These are phyloP conservation scores for Drosophila aff. DNA, from an alignment of 1,140 invertebrate genomes.

Conservation along the genomic window DNA sequence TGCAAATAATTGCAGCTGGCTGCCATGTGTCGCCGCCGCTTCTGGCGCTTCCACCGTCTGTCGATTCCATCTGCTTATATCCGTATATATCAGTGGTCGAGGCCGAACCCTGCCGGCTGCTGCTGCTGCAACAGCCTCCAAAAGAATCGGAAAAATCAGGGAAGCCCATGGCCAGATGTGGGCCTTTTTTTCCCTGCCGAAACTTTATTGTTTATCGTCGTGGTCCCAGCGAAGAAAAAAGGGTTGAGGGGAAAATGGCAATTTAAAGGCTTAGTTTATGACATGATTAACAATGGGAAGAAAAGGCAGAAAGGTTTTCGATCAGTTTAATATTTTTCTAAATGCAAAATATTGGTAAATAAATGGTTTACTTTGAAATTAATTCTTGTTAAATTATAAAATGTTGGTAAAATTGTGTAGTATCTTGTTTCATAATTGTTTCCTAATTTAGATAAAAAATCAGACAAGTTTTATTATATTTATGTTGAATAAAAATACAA, in stretches of 20 bases:
- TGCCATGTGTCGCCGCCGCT: slow-evolving; percentile 50
- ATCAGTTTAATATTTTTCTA: not conserved
- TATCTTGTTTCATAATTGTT: too few relatives aligned
- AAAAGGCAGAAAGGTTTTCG: not conserved
- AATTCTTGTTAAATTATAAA: too few relatives aligned
- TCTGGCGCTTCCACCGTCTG: slow-evolving; percentile 38
- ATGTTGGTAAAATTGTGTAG: too few relatives aligned
- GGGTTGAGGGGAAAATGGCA: not conserved
- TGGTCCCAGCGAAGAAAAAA: not conserved
- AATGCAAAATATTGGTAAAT: not conserved
- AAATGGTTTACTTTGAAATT: too few relatives aligned
- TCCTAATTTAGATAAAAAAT: too few relatives aligned
- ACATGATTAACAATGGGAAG: not conserved
- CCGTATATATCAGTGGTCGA: slow-evolving; percentile 34
- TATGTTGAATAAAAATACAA: too few relatives aligned
- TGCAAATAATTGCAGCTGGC: slow-evolving; percentile 80
- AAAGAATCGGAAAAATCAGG: slow-evolving; percentile 8
- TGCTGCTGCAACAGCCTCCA: slow-evolving; percentile 13
- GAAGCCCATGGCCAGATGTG: slow-evolving; percentile 27
- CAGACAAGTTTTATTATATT: too few relatives aligned
- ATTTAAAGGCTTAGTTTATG: slow-evolving; percentile 9
- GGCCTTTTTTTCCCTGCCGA: slow-evolving; percentile 17
- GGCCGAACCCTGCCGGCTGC: not conserved
- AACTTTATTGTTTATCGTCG: slow-evolving; percentile 24
- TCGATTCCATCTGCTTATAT: slow-evolving; percentile 49